Base-by-base conservation (phyloP, 2,113 vertebrate species). In the Maccullochella peelii region DNA sequence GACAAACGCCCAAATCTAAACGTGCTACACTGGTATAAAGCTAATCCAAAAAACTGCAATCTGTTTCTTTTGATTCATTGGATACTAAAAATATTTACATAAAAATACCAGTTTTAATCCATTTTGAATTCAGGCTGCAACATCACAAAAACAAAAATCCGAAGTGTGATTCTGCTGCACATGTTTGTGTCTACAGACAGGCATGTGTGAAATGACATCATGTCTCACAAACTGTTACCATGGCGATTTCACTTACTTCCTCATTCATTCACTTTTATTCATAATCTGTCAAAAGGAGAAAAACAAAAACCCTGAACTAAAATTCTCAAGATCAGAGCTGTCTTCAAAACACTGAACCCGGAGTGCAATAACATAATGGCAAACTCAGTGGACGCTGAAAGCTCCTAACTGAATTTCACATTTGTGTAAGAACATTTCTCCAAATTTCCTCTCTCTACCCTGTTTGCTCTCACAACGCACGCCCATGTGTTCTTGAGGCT, bases 201-300 rank as follows among this genome's bases (percentile, higher is more conserved):
- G 63, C 14, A 10, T 18, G 71, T 58, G 40, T 58, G 27, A 49
- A 49, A 20, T 44, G 21, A 14, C 67, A 9, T 50, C 7, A 49
- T 23, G 20, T 42, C 62, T 54, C 7, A 66, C 6, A 73, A 23
- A 44, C 25, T 2, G 50, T 65, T 67, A 70, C 78, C 77, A 81
- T 84, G 70, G 70, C 23, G 23, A 86, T 79, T 57, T 83, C 44
- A 36, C 61, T 36, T 8, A 15, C 55, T 76, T 6, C 15, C 2
- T 36, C 3, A 25, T 23, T 83, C 42, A 23, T 23, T 83, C 42
- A 23, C 18, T 12, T 54, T 83, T 73, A 57, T 73, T 73, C 49
- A 73, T 49, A 73, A 25, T 38, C 10, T 77, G 15, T 40, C n/a
- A 59, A 54, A 83, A 1, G 21, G 30, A 30, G 62, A 52, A 8